Base-by-base conservation (phyloP, 2,888 invertebrate genomes). In the Malthinus flaveolus region DNA sequence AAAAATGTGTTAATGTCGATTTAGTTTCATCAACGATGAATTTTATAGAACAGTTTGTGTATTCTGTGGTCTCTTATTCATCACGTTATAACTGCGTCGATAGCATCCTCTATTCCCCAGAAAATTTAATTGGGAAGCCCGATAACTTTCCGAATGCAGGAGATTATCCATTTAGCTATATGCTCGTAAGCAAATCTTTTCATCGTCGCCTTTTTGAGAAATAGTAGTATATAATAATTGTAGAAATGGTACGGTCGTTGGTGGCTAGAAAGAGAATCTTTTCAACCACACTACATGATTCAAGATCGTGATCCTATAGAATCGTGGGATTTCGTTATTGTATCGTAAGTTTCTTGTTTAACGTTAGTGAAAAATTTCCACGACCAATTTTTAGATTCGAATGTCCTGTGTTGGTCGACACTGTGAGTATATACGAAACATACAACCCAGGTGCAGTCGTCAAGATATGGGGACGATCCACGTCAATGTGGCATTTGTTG, bases 1-100 rank as follows among this genome's bases (percentile, higher is more conserved):
- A 2, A 23, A 23, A 23, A 23, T 23, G 2, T 23, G 2, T 3
- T 5, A 23, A 23, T 5, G 5, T 23, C 5, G 23, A 23, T 2
- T 23, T 23, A 5, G 23, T 23, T 23, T 3, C 23, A 23, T 23
- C 23, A 23, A 23, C 23, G 5, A 23, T 23, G 23, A 23, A 2
- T 23, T 23, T 23, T 23, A 23, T 90, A 34, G 88, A 91, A 72
- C 93, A 93, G 73, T 94, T 87, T 78, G 93, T 89, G 1, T 83
- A 87, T 69, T 86, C 86, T 73, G 91, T 95, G 37, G 80, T 87
- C 44, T 90, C 91, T 75, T 95, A 91, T 74, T 93, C 93, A 75
- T 94, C 94, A 0, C 93, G 93, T 79, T 96, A 95, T 80, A 95
- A 94, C 60, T 91, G 89, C 75, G 89, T 89, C 77, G 88, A 87